Conservation (phyloP, 2,888 invertebrate species). For the Papilio protenor region DNA sequence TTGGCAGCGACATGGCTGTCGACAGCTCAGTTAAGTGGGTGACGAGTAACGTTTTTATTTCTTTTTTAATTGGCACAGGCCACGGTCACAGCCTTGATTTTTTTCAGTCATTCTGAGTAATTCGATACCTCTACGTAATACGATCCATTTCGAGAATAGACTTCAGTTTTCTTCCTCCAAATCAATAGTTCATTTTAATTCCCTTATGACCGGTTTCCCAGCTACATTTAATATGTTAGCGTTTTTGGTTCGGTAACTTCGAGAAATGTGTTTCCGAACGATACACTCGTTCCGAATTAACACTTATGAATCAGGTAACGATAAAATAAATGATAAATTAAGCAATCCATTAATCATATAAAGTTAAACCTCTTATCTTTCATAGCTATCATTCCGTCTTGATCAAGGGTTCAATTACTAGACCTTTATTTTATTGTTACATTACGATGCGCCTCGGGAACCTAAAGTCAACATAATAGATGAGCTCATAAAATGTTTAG, state of each 20-base stretch:
- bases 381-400: neutral
- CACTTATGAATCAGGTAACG: neutral
- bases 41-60: conserved; percentile 20
- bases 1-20: conserved; percentile 20
- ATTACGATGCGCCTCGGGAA: conserved; percentile 34
- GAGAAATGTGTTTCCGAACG: no score
- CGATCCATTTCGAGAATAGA: no score
- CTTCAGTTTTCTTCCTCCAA: neutral
- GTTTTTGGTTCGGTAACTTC: no score
- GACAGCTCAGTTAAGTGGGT: conserved; percentile 17
- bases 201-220: neutral
- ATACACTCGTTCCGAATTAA: no score
- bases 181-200: neutral
- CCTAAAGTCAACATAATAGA: conserved; percentile 37
- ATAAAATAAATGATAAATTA: no score
- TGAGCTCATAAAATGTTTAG: conserved; percentile 43
- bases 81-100: neutral
- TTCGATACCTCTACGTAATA: no score
- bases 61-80: conserved; percentile 2
- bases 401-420: conserved; percentile 13
- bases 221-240: no score
- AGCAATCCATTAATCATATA: no score
- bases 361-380: neutral
- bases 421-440: conserved; percentile 42
- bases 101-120: neutral